These are phyloP conservation scores for Myotis planiceps DNA, from an alignment of 2,797 vertebrate genomes.

Conservation along the genomic window DNA sequence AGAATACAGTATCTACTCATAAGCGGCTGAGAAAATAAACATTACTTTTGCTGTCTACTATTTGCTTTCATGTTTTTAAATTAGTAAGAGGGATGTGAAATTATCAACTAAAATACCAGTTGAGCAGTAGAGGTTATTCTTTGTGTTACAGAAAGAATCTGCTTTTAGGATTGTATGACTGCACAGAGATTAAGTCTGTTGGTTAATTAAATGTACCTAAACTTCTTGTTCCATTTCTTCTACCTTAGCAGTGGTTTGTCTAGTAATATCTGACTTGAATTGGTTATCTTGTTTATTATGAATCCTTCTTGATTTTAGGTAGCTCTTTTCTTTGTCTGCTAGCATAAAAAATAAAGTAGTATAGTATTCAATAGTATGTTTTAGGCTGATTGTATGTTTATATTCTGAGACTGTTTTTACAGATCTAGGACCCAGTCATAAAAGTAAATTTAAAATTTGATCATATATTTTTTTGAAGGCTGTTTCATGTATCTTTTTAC, in stretches of 20 bases:
- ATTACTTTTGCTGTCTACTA: background rate
- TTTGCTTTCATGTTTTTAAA: background rate
- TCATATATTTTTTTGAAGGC: background rate
- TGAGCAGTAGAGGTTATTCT: background rate
- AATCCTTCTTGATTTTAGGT: slow-evolving; percentile 24
- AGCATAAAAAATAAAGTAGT: slow-evolving; percentile 1
- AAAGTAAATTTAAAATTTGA: background rate
- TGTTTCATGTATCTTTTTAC: background rate
- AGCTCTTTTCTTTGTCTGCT: slow-evolving; percentile 29
- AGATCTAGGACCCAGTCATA: background rate
- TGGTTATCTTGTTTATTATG: background rate
- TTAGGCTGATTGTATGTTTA: background rate
- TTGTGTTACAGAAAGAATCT: background rate
- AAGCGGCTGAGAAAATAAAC: background rate
- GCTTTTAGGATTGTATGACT: background rate
- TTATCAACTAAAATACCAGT: background rate
- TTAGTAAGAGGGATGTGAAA: background rate
- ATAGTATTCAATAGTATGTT: background rate
- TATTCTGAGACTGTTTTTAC: background rate
- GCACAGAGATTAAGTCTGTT: background rate
- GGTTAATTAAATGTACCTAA: background rate
- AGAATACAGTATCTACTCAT: background rate
- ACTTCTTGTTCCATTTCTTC: background rate
- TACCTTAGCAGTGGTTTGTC: background rate
- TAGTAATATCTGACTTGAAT: background rate